Base-by-base conservation (phyloP, 2,797 vertebrate species). In the Bovichtus diacanthus region DNA sequence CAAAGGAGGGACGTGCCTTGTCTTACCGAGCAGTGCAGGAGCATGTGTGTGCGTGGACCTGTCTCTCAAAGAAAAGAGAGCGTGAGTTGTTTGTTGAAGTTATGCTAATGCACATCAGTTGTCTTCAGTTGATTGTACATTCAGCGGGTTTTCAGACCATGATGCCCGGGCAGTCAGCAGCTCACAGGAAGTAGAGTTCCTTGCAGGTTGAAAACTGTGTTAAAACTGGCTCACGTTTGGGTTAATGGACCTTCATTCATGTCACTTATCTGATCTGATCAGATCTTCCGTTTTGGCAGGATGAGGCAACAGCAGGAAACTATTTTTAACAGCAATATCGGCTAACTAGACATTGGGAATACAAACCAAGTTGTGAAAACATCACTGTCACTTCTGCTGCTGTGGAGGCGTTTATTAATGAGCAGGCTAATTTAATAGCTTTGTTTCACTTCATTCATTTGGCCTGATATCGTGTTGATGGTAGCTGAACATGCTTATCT, bases 1-100 rank as follows among this genome's bases (percentile, higher is more conserved):
- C 87, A 87, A 87, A 87, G 85, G 88, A 87, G 85, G 75, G 89
- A 92, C 92, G 91, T 93, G 93, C 86, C 85, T 86, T 51, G 83
- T 93, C 90, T 94, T 90, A 82, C 88, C 39, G 80, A 90, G 84
- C 71, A 75, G 84, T 9, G 70, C 54, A 70, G 38, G 66, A 61
- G 51, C 3, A 44, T 34, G 65, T 54, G 66, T 61, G 67, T 80
- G 55, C 78, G 75, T 29, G 54, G 62, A 82, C 84, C 82, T 80
- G 86, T 80, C 81, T 86, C 76, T 91, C 86, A 92, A 90, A 90
- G 85, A 82, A 90, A 80, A 74, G 70, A 44, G 77, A 72, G 65
- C 73, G 68, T 89, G 85, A 86, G 70, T 46, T 83, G 88, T 74
- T 84, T 91, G 76, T 82, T 84, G 34, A 92, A 80, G 75, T 68